Percentiles rank a stretch among this genome's conserved stretches.
Conservation (phyloP, 1,140 invertebrate genomes). For the Rhyacophila brunnea region DNA sequence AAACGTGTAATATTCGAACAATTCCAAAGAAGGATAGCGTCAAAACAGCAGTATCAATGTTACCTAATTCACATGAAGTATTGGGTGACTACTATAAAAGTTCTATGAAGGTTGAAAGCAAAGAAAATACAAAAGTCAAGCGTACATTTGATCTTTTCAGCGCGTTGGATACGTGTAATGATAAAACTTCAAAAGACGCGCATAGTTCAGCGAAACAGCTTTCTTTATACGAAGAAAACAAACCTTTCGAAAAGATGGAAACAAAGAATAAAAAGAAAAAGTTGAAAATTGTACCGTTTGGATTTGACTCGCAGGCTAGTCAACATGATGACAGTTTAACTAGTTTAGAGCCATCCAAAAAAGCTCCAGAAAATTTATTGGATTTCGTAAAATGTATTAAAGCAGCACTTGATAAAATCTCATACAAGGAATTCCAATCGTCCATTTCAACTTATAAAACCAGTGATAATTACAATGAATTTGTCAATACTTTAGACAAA, state of each 20-base stretch:
- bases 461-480: slow-evolving; percentile 51
- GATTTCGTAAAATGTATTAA: slow-evolving; percentile 59
- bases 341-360: slow-evolving; percentile 36
- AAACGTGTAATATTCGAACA: slow-evolving; percentile 35
- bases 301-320: slow-evolving; percentile 45
- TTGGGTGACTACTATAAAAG: slow-evolving; percentile 56
- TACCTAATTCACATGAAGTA: slow-evolving; percentile 58
- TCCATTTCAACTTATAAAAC: slow-evolving; percentile 60
- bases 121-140: slow-evolving; percentile 46
- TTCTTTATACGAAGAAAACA: slow-evolving; percentile 44
- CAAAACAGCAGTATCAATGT: slow-evolving; percentile 43
- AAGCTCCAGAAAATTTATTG: slow-evolving; percentile 45
- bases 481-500: slow-evolving; percentile 52
- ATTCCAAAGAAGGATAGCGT: slow-evolving; percentile 39
- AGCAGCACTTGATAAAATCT: slow-evolving; percentile 49
- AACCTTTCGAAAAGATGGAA: slow-evolving; percentile 34
- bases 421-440: slow-evolving; percentile 59
- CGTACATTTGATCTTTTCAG: slow-evolving; percentile 55
- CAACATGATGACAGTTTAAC: slow-evolving; percentile 23
- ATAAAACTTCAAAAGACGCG: background rate
- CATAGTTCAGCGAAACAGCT: slow-evolving; percentile 3
- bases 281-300: slow-evolving; percentile 54
- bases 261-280: slow-evolving; percentile 52
- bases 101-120: slow-evolving; percentile 43
- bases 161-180: slow-evolving; percentile 47